Percentiles rank a stretch among this genome's conserved stretches.
phyloP scores from a whole-genome alignment of 1,140 invertebrate genomes.

The Drosophila novamexicana region DNA sequence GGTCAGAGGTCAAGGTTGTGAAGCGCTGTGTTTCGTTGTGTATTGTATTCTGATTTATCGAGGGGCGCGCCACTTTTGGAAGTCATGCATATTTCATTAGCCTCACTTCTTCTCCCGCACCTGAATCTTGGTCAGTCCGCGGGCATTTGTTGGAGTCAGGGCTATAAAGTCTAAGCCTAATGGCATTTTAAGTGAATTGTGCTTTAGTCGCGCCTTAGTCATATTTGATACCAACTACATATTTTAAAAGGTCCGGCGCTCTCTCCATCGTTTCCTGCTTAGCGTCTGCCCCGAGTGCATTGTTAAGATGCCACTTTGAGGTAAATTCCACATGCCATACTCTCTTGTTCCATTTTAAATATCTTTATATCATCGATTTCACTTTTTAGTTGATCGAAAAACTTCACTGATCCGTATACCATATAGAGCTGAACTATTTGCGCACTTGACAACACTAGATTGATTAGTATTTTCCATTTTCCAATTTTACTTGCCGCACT shows the following conservation, averaged over 20 bases:
- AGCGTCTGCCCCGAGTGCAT: no score
- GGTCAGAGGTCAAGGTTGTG: slow-evolving; percentile 66
- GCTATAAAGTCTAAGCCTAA: background rate
- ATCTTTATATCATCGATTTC: background rate
- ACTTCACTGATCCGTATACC: no score
- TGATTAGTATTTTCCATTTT: slow-evolving; percentile 68
- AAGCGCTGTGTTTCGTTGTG: slow-evolving; percentile 40
- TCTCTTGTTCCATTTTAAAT: background rate
- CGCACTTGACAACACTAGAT: slow-evolving; percentile 46
- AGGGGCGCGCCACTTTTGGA: slow-evolving; percentile 52
- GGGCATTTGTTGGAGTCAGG: background rate
- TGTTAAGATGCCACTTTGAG: background rate
- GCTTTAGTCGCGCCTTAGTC: slow-evolving; percentile 6
- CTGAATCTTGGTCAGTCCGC: slow-evolving; percentile 31
- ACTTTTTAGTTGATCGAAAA: no score
- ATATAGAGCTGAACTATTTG: background rate
- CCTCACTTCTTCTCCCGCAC: slow-evolving; percentile 24
- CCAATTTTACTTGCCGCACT: slow-evolving; percentile 45
- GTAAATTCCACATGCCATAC: background rate
- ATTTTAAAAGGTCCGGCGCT: background rate
- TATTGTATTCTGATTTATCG: slow-evolving; percentile 79
- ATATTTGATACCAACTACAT: slow-evolving; percentile 6
- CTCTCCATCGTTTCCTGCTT: background rate
- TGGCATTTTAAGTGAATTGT: slow-evolving; percentile 8
- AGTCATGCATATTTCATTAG: slow-evolving; percentile 70